These are phyloP conservation scores for Conus canariensis DNA, from an alignment of 2,888 invertebrate species.

Conservation along the genomic window DNA sequence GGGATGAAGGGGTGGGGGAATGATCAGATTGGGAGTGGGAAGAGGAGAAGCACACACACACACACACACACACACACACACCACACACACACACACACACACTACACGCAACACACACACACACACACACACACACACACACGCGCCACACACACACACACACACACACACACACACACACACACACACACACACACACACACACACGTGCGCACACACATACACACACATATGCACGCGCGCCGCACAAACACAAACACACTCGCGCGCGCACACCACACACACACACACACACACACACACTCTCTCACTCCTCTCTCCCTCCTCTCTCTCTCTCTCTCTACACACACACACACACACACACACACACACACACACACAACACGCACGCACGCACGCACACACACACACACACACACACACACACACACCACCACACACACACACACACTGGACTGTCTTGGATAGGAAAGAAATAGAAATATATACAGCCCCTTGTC, in stretches of 20 bases:
- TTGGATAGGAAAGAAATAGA: too few relatives aligned
- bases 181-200: not conserved
- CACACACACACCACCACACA: not conserved
- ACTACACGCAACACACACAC: not conserved
- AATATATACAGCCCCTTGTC: not conserved
- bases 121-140: not conserved
- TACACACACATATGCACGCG: not conserved
- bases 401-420: not conserved
- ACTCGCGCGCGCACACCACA: not conserved
- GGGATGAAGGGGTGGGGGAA: too few relatives aligned
- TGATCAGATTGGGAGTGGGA: too few relatives aligned
- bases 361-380: not conserved
- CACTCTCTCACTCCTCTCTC: too few relatives aligned
- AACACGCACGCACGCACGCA: not conserved
- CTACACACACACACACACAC: not conserved
- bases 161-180: not conserved
- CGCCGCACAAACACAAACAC: not conserved
- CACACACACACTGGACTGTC: not conserved
- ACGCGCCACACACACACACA: not conserved
- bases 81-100: not conserved
- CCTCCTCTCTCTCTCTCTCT: too few relatives aligned
- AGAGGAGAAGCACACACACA: not conserved
- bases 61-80: not conserved
- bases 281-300: not conserved
- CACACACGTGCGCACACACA: not conserved